These are phyloP conservation scores for Eupithecia tripunctaria DNA, from an alignment of 2,888 invertebrate species.

Conservation along the genomic window DNA sequence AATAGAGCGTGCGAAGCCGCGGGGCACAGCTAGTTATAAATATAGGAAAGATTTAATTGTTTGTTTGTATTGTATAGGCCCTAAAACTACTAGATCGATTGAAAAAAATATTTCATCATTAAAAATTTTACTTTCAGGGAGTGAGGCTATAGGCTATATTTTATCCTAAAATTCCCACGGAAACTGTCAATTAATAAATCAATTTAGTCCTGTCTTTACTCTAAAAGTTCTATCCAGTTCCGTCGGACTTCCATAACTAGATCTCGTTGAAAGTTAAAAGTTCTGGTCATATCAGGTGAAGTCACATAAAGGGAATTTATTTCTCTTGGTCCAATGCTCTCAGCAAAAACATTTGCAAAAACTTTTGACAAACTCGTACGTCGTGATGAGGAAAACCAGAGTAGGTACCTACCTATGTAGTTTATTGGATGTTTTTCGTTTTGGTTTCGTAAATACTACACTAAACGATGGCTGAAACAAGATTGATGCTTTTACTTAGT, in stretches of 20 bases:
- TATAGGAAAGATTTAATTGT: too few relatives aligned
- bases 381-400: conserved; percentile 59
- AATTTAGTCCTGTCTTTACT: conserved; percentile 22
- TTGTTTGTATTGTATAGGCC: too few relatives aligned
- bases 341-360: conserved; percentile 65
- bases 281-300: conserved; percentile 63
- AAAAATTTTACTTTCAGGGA: too few relatives aligned
- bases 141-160: too few relatives aligned
- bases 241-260: conserved; percentile 55
- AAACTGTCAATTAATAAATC: background rate
- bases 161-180: too few relatives aligned
- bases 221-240: conserved; percentile 47
- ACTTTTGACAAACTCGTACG: conserved; percentile 63
- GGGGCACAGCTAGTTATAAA: too few relatives aligned
- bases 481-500: conserved; percentile 13
- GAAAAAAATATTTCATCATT: too few relatives aligned
- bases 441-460: conserved; percentile 49
- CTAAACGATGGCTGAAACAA: conserved; percentile 28
- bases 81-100: too few relatives aligned
- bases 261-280: conserved; percentile 56
- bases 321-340: conserved; percentile 54
- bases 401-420: too few relatives aligned
- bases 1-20: too few relatives aligned
- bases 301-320: conserved; percentile 53
- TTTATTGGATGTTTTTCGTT: conserved; percentile 54